phyloP scores from a whole-genome alignment of 2,888 invertebrate genomes.

The Brachylomia viminalis region DNA sequence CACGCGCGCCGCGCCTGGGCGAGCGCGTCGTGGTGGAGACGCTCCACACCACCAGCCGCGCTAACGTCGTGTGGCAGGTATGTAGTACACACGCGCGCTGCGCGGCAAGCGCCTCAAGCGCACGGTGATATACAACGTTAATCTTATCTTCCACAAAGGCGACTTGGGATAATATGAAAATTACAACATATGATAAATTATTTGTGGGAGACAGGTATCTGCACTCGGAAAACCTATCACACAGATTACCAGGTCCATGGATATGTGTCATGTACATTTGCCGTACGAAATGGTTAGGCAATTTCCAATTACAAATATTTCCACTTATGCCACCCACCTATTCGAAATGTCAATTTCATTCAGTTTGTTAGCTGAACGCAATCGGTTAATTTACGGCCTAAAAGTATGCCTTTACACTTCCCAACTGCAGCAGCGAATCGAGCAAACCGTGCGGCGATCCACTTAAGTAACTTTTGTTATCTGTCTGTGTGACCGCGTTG shows the following conservation, averaged over 20 bases:
- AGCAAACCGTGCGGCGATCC: neutral
- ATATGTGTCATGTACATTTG: no score
- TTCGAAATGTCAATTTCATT: neutral
- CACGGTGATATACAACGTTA: neutral
- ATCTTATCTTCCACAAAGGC: neutral
- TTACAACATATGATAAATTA: neutral
- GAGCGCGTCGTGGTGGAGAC: no score
- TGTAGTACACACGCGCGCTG: neutral
- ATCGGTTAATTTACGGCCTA: neutral
- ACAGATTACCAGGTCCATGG: neutral
- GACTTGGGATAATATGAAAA: neutral
- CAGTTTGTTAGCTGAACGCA: no score
- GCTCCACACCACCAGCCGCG: no score
- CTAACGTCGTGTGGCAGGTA: no score
- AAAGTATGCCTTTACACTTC: neutral
- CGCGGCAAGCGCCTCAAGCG: constrained; percentile 64
- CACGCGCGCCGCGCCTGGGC: no score
- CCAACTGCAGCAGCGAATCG: neutral
- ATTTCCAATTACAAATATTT: neutral
- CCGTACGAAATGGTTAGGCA: neutral
- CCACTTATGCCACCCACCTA: neutral
- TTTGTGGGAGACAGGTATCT: neutral
- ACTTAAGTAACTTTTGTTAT: neutral
- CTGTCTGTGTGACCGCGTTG: neutral
- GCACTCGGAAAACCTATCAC: neutral